Percentiles rank a stretch among this genome's conserved stretches.
Conservation (phyloP, 2,113 vertebrate species). For the Euleptes europaea region DNA sequence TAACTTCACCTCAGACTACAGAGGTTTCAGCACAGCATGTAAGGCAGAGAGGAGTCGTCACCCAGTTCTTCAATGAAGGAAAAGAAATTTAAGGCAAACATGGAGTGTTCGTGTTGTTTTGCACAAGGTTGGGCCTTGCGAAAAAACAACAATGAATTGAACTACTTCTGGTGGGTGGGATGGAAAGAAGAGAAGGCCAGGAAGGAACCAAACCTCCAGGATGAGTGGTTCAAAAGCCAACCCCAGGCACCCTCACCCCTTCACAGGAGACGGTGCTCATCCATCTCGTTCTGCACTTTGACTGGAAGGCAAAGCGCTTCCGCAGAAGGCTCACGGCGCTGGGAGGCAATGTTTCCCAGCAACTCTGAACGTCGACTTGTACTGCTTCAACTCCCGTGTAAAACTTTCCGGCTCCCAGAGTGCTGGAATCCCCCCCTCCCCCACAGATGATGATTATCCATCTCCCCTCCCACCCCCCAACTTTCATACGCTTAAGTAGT, state of each 20-base stretch:
- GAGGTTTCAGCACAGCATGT: conserved; percentile 60
- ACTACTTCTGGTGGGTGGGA: conserved; percentile 55
- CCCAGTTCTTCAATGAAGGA: conserved; percentile 65
- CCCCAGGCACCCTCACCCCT: too few species aligned
- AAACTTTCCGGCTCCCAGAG: conserved; percentile 16
- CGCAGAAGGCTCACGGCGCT: neutral
- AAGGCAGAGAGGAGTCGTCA: conserved; percentile 67
- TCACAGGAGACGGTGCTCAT: neutral
- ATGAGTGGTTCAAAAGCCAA: neutral
- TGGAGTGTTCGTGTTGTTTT: conserved; percentile 78
- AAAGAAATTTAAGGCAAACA: conserved; percentile 83
- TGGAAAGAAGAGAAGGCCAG: neutral
- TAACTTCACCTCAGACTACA: conserved; percentile 56
- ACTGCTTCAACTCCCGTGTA: conserved; percentile 31
- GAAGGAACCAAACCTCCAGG: conserved; percentile 15
- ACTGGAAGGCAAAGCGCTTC: neutral
- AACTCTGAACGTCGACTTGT: neutral
- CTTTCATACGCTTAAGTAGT: neutral
- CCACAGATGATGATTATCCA: neutral
- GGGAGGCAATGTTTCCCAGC: neutral
- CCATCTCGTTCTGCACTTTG: neutral
- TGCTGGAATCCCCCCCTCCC: conserved; percentile 11
- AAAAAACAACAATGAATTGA: conserved; percentile 68
- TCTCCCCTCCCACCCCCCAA: neutral
- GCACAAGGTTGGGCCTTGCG: conserved; percentile 41